Evolutionary conservation across 2,797 vertebrate species (phyloP).

Genomic region (Nyctibius grandis): DNA sequence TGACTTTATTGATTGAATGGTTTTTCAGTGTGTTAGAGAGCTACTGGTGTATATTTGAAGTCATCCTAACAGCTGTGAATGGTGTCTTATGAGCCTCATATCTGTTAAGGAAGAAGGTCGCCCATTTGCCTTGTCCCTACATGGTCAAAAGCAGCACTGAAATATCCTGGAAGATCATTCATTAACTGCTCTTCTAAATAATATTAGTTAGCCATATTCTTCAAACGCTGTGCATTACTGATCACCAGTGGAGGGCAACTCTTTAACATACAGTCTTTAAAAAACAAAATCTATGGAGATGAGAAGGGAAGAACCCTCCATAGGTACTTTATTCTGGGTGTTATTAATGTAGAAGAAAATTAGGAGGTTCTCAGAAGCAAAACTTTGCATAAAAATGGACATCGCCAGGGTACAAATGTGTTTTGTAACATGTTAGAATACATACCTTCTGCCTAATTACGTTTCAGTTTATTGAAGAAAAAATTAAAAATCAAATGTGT

Average conservation of each 20-base stretch:
- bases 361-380: background rate
- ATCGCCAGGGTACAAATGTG: background rate
- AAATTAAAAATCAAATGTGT: background rate
- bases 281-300: too few relatives aligned
- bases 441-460: background rate
- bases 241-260: background rate
- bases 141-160: background rate
- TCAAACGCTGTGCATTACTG: background rate
- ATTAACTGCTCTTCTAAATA: background rate
- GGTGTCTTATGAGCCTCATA: fast-evolving
- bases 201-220: background rate
- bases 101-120: background rate
- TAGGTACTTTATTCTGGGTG: background rate
- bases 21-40: background rate
- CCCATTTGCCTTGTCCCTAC: background rate
- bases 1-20: background rate
- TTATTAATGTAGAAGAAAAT: background rate
- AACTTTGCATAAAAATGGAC: background rate
- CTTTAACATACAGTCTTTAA: background rate
- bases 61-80: background rate
- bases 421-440: background rate
- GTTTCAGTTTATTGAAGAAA: background rate
- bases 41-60: background rate
- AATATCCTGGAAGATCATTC: background rate
- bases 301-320: background rate